Conservation (phyloP, 1,140 invertebrate genomes). For the Brachionus rotundiformis region DNA sequence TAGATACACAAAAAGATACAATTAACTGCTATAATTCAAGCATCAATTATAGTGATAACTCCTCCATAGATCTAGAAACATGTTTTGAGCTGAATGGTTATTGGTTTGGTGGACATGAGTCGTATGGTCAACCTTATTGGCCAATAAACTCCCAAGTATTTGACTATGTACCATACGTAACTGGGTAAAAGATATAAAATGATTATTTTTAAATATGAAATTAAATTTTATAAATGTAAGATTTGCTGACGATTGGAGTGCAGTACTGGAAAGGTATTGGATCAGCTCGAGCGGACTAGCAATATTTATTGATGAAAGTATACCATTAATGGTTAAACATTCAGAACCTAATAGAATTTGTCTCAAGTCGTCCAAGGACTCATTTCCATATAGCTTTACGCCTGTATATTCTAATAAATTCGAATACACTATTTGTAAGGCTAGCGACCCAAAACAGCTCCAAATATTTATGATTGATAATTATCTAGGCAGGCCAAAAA, state of each 20-base stretch:
- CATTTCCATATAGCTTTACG: slow-evolving; percentile 15
- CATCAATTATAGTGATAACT: neutral
- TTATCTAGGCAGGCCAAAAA: slow-evolving; percentile 54
- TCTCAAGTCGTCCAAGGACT: slow-evolving; percentile 51
- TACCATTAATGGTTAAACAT: slow-evolving; percentile 57
- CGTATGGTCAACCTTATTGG: slow-evolving; percentile 44
- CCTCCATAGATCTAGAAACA: neutral
- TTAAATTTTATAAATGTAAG: no score
- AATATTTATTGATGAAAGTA: slow-evolving; percentile 56
- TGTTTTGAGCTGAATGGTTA: neutral
- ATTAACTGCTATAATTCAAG: neutral
- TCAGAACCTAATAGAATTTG: slow-evolving; percentile 53
- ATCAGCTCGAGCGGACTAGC: slow-evolving; percentile 58
- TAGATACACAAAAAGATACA: neutral
- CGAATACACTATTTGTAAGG: slow-evolving; percentile 16
- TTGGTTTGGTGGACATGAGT: slow-evolving; percentile 41
- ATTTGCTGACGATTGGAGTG: slow-evolving; percentile 63
- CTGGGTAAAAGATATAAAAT: slow-evolving; percentile 6
- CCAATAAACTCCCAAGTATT: slow-evolving; percentile 9
- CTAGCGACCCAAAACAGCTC: slow-evolving; percentile 9
- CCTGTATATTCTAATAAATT: slow-evolving; percentile 8
- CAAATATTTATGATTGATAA: slow-evolving; percentile 34
- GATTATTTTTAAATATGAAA: no score
- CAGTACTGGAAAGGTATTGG: slow-evolving; percentile 57
- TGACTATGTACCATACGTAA: slow-evolving; percentile 42